phyloP scores from a whole-genome alignment of 2,888 invertebrate species.

The Anorthoa munda region DNA sequence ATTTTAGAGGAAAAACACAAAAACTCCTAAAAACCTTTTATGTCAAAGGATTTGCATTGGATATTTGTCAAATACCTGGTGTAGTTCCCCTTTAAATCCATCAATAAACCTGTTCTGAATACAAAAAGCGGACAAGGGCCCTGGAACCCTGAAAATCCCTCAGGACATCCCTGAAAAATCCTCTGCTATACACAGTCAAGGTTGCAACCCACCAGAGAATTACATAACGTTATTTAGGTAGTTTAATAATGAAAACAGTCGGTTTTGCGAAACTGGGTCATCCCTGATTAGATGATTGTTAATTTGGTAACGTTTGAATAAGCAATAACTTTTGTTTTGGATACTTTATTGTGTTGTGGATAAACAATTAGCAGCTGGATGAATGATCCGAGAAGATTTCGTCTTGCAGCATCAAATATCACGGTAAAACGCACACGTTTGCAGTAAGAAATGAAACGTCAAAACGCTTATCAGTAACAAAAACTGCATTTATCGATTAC shows the following conservation, averaged over 20 bases:
- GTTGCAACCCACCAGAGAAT: slow-evolving; percentile 50
- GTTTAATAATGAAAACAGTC: slow-evolving; percentile 61
- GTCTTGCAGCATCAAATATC: background rate
- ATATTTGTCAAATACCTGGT: slow-evolving; percentile 36
- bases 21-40: background rate
- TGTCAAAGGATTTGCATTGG: slow-evolving; percentile 29
- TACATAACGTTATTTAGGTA: slow-evolving; percentile 61
- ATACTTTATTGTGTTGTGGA: background rate
- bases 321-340: slow-evolving; percentile 23
- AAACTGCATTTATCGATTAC: slow-evolving; percentile 50
- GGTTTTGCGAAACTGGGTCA: slow-evolving; percentile 54
- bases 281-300: slow-evolving; percentile 51
- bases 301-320: slow-evolving; percentile 49
- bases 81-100: slow-evolving; percentile 36
- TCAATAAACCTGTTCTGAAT: slow-evolving; percentile 47
- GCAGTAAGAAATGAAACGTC: background rate
- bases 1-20: slow-evolving; percentile 4
- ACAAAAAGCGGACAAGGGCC: slow-evolving; percentile 43
- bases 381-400: background rate
- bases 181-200: slow-evolving; percentile 39
- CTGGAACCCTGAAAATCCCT: slow-evolving; percentile 52
- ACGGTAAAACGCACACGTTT: background rate
- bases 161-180: slow-evolving; percentile 50
- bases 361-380: slow-evolving; percentile 17
- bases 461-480: slow-evolving; percentile 22